Conservation (phyloP, 1,140 invertebrate species). For the Drosophila ercepeae region DNA sequence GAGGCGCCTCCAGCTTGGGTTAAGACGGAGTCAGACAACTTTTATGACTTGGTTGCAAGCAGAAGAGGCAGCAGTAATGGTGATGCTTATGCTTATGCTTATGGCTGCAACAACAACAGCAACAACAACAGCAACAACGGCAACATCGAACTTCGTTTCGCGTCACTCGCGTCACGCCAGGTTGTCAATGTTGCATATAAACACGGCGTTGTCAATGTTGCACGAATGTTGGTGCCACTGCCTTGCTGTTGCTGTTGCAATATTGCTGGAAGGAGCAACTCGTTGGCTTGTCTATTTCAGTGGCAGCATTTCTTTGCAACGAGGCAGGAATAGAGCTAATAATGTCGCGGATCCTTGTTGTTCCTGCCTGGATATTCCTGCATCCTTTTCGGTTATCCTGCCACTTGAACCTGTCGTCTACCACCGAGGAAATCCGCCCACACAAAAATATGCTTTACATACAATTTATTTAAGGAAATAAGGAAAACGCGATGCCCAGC, state of each 20-base stretch:
- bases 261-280: constrained; percentile 37
- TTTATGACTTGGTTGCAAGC: constrained; percentile 69
- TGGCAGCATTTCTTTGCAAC: constrained; percentile 35
- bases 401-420: constrained; percentile 1
- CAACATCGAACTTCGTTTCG: constrained; percentile 39
- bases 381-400: background rate
- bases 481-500: too few species aligned
- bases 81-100: constrained; percentile 48
- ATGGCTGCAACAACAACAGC: constrained; percentile 29
- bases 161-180: constrained; percentile 68
- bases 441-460: background rate
- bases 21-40: constrained; percentile 63
- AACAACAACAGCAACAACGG: constrained; percentile 6
- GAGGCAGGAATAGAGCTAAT: constrained; percentile 60
- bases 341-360: constrained; percentile 59
- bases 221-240: constrained; percentile 27
- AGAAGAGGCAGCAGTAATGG: constrained; percentile 54
- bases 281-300: constrained; percentile 63
- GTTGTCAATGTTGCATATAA: constrained; percentile 80
- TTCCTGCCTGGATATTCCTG: constrained; percentile 1
- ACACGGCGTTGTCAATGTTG: constrained; percentile 68
- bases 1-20: constrained; percentile 23
- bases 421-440: background rate
- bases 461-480: background rate
- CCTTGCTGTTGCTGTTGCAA: constrained; percentile 21